phyloP scores from a whole-genome alignment of 2,797 vertebrate genomes.

The Epinephelus malabaricus region DNA sequence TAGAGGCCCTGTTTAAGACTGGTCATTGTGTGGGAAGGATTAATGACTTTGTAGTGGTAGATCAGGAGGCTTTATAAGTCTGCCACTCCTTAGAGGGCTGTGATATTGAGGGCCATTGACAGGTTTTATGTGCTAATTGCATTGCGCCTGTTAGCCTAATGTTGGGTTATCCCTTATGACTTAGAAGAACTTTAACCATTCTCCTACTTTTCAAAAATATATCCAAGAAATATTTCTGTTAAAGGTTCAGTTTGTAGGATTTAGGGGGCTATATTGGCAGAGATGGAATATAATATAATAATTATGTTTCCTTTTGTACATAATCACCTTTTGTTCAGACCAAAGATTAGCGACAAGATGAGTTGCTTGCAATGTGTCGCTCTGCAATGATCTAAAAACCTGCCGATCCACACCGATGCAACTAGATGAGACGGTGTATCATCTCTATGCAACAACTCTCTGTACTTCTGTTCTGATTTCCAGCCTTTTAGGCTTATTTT shows the following conservation, averaged over 20 bases:
- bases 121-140: slow-evolving; percentile 83
- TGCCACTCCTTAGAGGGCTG: slow-evolving; percentile 66
- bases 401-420: too few species aligned
- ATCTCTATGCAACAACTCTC: too few species aligned
- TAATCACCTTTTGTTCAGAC: too few species aligned
- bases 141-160: slow-evolving; percentile 71
- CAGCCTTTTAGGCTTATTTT: too few species aligned
- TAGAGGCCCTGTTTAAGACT: slow-evolving; percentile 77
- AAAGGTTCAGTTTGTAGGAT: background rate
- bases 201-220: slow-evolving; percentile 35
- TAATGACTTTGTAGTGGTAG: slow-evolving; percentile 83
- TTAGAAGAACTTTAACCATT: slow-evolving; percentile 57
- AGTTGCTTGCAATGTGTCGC: too few species aligned
- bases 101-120: slow-evolving; percentile 76
- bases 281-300: too few species aligned
- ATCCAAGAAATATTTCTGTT: slow-evolving; percentile 43
- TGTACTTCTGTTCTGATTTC: too few species aligned
- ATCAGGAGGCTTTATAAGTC: slow-evolving; percentile 79
- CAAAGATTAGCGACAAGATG: too few species aligned
- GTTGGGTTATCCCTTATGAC: slow-evolving; percentile 60
- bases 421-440: too few species aligned
- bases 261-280: too few species aligned
- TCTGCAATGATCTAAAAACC: too few species aligned
- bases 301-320: too few species aligned
- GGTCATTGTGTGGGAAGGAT: slow-evolving; percentile 81